Evolutionary conservation across 2,797 vertebrate genomes (phyloP).

Genomic region (Bradypodion ventrale): DNA sequence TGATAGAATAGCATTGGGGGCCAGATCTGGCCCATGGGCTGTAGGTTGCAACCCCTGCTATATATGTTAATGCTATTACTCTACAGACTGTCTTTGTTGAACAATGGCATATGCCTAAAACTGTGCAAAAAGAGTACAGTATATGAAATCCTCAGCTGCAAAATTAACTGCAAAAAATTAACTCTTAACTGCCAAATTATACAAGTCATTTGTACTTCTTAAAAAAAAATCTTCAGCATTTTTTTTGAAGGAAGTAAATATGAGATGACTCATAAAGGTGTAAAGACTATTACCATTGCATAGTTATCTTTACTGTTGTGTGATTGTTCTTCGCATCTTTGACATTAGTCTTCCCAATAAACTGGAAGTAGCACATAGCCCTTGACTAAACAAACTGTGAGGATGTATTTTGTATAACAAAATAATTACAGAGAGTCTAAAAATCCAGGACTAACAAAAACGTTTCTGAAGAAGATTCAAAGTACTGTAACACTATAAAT

Average conservation of each 20-base stretch:
- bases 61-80: neutral
- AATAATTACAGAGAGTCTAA: constrained; percentile 1
- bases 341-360: constrained; percentile 43
- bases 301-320: constrained; percentile 44
- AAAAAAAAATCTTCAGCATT: neutral
- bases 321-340: neutral
- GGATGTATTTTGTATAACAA: constrained; percentile 20
- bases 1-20: too few relatives aligned
- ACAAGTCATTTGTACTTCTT: neutral
- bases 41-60: too few relatives aligned
- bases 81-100: neutral
- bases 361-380: constrained; percentile 36
- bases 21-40: too few relatives aligned
- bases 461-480: constrained; percentile 12
- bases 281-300: constrained; percentile 55
- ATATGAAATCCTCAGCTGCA: neutral
- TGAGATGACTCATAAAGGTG: constrained; percentile 14
- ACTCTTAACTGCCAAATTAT: neutral
- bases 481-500: constrained; percentile 42
- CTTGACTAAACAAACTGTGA: constrained; percentile 15
- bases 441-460: constrained; percentile 18
- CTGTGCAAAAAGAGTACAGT: neutral
- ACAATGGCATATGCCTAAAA: neutral
- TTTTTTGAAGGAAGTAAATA: constrained; percentile 3
- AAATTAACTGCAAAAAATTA: too few relatives aligned